phyloP scores from a whole-genome alignment of 2,113 vertebrate species.

The Saccopteryx leptura region DNA sequence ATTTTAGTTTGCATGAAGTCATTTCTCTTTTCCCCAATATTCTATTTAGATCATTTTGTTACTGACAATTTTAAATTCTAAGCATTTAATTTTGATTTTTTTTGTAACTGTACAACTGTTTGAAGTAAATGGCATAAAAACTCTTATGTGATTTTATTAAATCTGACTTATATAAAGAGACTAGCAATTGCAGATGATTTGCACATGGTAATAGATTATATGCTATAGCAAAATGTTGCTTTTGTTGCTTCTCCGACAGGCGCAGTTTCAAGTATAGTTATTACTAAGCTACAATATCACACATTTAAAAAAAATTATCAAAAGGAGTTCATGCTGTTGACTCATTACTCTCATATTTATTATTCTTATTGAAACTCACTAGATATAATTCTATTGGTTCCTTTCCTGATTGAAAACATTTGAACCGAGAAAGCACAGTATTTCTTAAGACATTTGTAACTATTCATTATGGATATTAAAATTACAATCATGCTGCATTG shows the following conservation, averaged over 20 bases:
- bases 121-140: constrained; percentile 80
- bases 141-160: constrained; percentile 83
- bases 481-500: constrained; percentile 85
- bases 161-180: constrained; percentile 82
- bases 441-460: constrained; percentile 88
- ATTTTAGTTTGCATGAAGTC: background rate
- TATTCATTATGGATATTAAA: constrained; percentile 87
- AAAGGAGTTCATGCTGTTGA: constrained; percentile 88
- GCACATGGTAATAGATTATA: constrained; percentile 87
- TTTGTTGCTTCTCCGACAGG: constrained; percentile 84
- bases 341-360: constrained; percentile 89
- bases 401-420: constrained; percentile 88
- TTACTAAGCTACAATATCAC: constrained; percentile 87
- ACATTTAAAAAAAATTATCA: constrained; percentile 79
- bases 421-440: constrained; percentile 84
- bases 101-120: constrained; percentile 52
- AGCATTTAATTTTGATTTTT: constrained; percentile 54
- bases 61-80: constrained; percentile 52
- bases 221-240: constrained; percentile 84
- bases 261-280: constrained; percentile 87
- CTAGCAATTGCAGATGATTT: constrained; percentile 75
- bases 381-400: constrained; percentile 88
- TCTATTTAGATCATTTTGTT: constrained; percentile 48
- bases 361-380: constrained; percentile 88
- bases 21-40: background rate